phyloP scores from a whole-genome alignment of 1,140 invertebrate genomes.

The Phymorhynchus buccinoides region DNA sequence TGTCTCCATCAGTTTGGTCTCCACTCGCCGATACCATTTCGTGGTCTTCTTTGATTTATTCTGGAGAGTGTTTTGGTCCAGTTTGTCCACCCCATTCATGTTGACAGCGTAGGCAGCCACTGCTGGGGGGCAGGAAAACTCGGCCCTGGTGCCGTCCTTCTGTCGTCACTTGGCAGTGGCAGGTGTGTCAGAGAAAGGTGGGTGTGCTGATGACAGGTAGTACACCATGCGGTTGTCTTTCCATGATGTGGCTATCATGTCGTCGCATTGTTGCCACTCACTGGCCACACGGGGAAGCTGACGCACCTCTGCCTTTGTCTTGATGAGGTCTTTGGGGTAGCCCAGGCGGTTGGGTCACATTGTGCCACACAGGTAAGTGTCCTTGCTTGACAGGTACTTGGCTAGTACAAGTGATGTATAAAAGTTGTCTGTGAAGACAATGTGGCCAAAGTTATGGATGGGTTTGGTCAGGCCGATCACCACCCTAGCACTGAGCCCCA shows the following conservation, averaged over 20 bases:
- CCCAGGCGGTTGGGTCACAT: slow-evolving; percentile 40
- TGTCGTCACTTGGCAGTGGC: slow-evolving; percentile 30
- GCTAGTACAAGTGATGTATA: slow-evolving; percentile 68
- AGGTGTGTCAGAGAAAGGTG: slow-evolving; percentile 17
- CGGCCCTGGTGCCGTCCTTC: slow-evolving; percentile 43
- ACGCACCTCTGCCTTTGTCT: not conserved
- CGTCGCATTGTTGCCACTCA: not conserved
- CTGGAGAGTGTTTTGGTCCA: slow-evolving; percentile 37
- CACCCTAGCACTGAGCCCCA: slow-evolving; percentile 64
- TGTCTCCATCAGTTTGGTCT: slow-evolving; percentile 31
- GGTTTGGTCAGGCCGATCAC: slow-evolving; percentile 62
- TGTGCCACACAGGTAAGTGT: slow-evolving; percentile 54
- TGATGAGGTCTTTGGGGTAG: slow-evolving; percentile 37
- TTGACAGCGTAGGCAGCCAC: slow-evolving; percentile 38
- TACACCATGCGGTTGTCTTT: slow-evolving; percentile 42
- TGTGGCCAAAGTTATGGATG: slow-evolving; percentile 68
- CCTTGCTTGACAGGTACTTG: slow-evolving; percentile 60
- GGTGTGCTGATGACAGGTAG: slow-evolving; percentile 38
- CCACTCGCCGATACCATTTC: slow-evolving; percentile 31
- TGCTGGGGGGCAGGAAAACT: slow-evolving; percentile 35
- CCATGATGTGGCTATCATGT: slow-evolving; percentile 40
- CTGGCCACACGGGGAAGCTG: not conserved
- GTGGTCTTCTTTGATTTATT: slow-evolving; percentile 28
- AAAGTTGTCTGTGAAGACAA: slow-evolving; percentile 73
- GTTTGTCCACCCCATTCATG: slow-evolving; percentile 47